Evolutionary conservation across 2,113 vertebrate genomes (phyloP).

Genomic region (Varanus salvator): DNA sequence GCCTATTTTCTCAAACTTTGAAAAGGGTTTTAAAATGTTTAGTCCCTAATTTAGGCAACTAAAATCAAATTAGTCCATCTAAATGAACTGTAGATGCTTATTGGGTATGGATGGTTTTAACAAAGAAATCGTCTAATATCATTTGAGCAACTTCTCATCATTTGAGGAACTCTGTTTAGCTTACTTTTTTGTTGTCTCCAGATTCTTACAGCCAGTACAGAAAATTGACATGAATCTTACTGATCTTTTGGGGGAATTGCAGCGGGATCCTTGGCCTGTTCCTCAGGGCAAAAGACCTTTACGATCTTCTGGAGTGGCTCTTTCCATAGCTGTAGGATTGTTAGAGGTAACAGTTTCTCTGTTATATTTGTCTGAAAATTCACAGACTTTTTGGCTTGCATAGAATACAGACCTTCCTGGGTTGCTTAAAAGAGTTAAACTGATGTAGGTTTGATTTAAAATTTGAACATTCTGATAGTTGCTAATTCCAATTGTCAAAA

Average conservation of each 20-base stretch:
- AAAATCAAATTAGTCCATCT: too few relatives aligned
- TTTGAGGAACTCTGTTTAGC: conserved; percentile 6
- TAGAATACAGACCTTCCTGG: background rate
- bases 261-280: conserved; percentile 97
- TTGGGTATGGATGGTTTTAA: too few relatives aligned
- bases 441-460: background rate
- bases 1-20: background rate
- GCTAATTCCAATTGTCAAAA: background rate
- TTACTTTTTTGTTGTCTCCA: conserved; percentile 62
- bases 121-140: conserved; percentile 6
- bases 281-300: conserved; percentile 93
- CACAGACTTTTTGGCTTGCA: background rate
- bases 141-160: background rate
- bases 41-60: too few relatives aligned
- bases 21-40: too few relatives aligned
- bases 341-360: conserved; percentile 85
- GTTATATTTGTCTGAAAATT: background rate
- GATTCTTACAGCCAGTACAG: conserved; percentile 96
- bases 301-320: conserved; percentile 92
- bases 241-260: conserved; percentile 95
- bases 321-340: conserved; percentile 96
- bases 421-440: conserved; percentile 2
- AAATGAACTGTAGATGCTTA: too few relatives aligned
- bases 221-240: conserved; percentile 99
- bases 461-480: background rate